A percentile compares a stretch with the other conserved stretches of the same genome.
Evolutionary conservation across 2,888 invertebrate genomes (phyloP).

Genomic region (Chloroclystis v-ata): DNA sequence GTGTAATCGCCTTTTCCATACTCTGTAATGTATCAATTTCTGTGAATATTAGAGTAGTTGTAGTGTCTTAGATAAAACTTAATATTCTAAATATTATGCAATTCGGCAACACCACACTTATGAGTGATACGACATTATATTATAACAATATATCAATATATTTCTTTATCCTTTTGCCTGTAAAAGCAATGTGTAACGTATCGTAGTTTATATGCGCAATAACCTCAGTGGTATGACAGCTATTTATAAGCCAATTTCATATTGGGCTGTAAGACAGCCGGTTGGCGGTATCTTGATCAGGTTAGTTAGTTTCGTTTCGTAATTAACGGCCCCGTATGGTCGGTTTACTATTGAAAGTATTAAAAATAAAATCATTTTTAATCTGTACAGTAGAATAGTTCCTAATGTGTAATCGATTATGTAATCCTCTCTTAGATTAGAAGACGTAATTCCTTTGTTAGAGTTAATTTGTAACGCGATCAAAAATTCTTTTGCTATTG

Average conservation of each 20-base stretch:
- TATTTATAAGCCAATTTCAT: slow-evolving; percentile 33
- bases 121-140: slow-evolving; percentile 65
- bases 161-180: slow-evolving; percentile 63
- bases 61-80: slow-evolving; percentile 74
- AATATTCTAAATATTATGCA: slow-evolving; percentile 72
- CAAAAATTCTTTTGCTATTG: slow-evolving; percentile 45
- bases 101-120: slow-evolving; percentile 72
- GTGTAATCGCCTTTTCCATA: slow-evolving; percentile 65
- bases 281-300: slow-evolving; percentile 39
- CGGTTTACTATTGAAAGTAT: slow-evolving; percentile 42
- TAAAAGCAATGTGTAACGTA: slow-evolving; percentile 57
- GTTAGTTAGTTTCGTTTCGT: slow-evolving; percentile 31
- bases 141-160: slow-evolving; percentile 38
- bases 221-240: slow-evolving; percentile 51
- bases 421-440: slow-evolving; percentile 67
- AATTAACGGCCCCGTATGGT: slow-evolving; percentile 27
- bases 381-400: slow-evolving; percentile 76
- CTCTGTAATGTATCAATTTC: slow-evolving; percentile 66
- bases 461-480: slow-evolving; percentile 38
- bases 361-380: slow-evolving; percentile 54
- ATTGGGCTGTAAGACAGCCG: slow-evolving; percentile 58
- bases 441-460: slow-evolving; percentile 42
- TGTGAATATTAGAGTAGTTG: slow-evolving; percentile 76
- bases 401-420: slow-evolving; percentile 73
- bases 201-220: slow-evolving; percentile 45